Base-by-base conservation (phyloP, 1,140 invertebrate species). In the Pinna nobilis region DNA sequence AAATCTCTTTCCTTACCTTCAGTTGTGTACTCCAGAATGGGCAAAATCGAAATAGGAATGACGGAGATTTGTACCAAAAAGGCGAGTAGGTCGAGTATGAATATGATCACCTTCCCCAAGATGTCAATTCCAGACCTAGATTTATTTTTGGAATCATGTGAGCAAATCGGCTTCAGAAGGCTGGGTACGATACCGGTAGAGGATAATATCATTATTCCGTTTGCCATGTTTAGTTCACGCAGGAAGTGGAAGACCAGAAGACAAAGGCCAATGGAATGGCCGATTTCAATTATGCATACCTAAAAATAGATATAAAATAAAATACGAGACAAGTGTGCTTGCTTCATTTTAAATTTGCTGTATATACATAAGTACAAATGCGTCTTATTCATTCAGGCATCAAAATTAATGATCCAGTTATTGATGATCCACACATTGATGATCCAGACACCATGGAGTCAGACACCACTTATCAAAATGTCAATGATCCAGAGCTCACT, bases 201-300 rank as follows among this genome's bases (percentile, higher is more conserved):
- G 88, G 97, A 98, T 11, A 97, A 97, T 39, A 99, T 89, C 94
- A 98, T 97, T 6, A 95, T 94, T 6, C 95, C 96, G 88, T 96
- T 95, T 33, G 97, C 93, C 5, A 95, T 94, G 87, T 98, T 95
- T 35, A 98, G 85, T 82, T 96, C 93, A 0, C 96, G 96, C 6
- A 98, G 90, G 47, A 98, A 92, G 32, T 93, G 91, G 83, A 97
- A 96, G 71, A 97, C 93, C 69, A 98, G 89, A n/a, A 97, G 83
- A 2, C 93, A 93, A 32, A 97, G 86, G 0, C 97, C 97, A 53
- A 96, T 88, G 0, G 95, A 93, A 84, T 98, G 96, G 13, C 95
- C 90, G 1, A 94, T 94, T 90, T 98, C 97, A 86, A 96, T 94
- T 15, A 96, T 7, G 1, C 85, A 69, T 7, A 88, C 86, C 87